phyloP scores from a whole-genome alignment of 1,140 invertebrate species.

The Acromyrmex echinatior region DNA sequence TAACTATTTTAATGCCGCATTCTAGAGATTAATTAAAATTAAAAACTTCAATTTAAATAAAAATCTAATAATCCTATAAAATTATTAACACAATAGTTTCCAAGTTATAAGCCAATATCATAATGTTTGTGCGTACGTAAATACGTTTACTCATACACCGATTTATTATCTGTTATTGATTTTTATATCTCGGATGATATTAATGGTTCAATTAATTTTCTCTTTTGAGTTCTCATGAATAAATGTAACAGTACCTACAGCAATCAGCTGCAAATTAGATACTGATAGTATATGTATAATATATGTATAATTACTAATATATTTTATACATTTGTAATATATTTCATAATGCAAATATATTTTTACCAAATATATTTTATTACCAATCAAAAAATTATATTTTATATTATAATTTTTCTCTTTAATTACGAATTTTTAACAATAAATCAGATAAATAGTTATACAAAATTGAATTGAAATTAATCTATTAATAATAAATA shows the following conservation, averaged over 20 bases:
- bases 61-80: constrained; percentile 4
- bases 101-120: neutral
- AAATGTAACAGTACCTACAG: neutral
- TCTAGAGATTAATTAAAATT: neutral
- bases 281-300: no score
- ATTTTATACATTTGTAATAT: no score
- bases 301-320: no score
- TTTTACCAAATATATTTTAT: no score
- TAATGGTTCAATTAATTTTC: neutral
- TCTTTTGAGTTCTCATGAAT: neutral
- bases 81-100: neutral
- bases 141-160: neutral
- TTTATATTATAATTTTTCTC: neutral
- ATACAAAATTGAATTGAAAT: neutral
- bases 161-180: constrained; percentile 1
- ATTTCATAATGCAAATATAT: no score
- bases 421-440: neutral
- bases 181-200: neutral
- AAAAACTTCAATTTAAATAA: neutral
- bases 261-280: neutral
- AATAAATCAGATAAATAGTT: neutral
- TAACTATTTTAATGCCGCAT: neutral
- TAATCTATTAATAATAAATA: neutral
- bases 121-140: neutral
- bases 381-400: neutral